Percentiles rank a stretch among this genome's conserved stretches.
Conservation (phyloP, 1,140 invertebrate species). For the Saccostrea glomerata region DNA sequence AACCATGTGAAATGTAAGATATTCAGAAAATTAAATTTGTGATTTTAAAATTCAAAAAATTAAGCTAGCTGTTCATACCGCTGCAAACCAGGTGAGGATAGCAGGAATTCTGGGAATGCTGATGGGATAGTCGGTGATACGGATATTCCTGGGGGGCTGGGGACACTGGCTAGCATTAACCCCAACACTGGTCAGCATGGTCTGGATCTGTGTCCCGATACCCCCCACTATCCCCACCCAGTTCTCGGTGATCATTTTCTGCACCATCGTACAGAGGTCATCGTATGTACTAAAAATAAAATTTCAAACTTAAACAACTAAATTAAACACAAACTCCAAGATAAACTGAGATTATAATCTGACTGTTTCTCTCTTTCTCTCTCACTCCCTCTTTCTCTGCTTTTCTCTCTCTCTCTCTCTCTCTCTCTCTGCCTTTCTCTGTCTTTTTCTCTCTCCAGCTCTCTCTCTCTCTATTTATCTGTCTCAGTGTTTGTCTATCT, state of each 20-base stretch:
- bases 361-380: too few relatives aligned
- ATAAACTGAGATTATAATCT: too few relatives aligned
- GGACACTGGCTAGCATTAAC: conserved; percentile 40
- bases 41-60: neutral
- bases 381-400: too few relatives aligned
- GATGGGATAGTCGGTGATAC: conserved; percentile 49
- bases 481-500: too few relatives aligned
- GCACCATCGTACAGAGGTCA: conserved; percentile 53
- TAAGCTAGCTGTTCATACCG: conserved; percentile 29
- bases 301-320: too few relatives aligned
- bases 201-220: conserved; percentile 52
- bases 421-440: too few relatives aligned
- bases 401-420: too few relatives aligned
- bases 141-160: conserved; percentile 13
- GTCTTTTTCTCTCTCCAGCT: too few relatives aligned
- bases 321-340: too few relatives aligned
- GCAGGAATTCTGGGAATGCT: conserved; percentile 50
- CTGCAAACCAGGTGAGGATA: conserved; percentile 55
- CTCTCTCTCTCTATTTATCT: too few relatives aligned
- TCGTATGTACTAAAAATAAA: conserved; percentile 55
- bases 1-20: too few relatives aligned
- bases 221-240: conserved; percentile 60
- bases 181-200: conserved; percentile 43
- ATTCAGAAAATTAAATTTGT: neutral
- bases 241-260: conserved; percentile 57